These are phyloP conservation scores for Taphrorychus bicolor DNA, from an alignment of 2,888 invertebrate genomes.

Conservation along the genomic window DNA sequence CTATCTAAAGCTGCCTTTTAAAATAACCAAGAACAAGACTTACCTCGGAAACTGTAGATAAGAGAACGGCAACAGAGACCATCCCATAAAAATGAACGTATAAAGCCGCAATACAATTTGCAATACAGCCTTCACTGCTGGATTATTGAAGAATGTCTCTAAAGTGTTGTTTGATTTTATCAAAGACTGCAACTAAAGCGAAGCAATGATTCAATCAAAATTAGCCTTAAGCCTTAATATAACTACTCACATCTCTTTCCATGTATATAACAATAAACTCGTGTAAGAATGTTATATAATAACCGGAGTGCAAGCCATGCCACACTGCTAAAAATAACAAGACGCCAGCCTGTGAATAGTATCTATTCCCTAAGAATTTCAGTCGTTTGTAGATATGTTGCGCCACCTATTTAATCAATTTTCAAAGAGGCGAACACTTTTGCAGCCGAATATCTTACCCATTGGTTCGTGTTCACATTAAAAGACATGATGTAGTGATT, in stretches of 20 bases:
- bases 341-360: conserved; percentile 80
- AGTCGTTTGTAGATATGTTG: conserved; percentile 94
- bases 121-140: conserved; percentile 58
- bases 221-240: too few species aligned
- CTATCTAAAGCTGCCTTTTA: too few species aligned
- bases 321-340: conserved; percentile 90
- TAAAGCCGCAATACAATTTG: conserved; percentile 73
- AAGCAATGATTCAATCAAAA: too few species aligned
- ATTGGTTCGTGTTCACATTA: conserved; percentile 94
- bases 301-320: conserved; percentile 96
- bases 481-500: conserved; percentile 90
- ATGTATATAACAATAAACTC: conserved; percentile 88
- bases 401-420: conserved; percentile 56
- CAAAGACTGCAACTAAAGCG: conserved; percentile 65
- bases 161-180: conserved; percentile 63
- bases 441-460: conserved; percentile 65
- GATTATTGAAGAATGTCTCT: conserved; percentile 59
- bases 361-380: conserved; percentile 85
- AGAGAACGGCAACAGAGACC: conserved; percentile 78
- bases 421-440: not conserved
- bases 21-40: not conserved
- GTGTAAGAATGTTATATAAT: conserved; percentile 90
- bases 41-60: conserved; percentile 68
- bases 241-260: conserved; percentile 77
- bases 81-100: conserved; percentile 84